Base-by-base conservation (phyloP, 2,888 invertebrate species). In the Caenorhabditis macrosperma region DNA sequence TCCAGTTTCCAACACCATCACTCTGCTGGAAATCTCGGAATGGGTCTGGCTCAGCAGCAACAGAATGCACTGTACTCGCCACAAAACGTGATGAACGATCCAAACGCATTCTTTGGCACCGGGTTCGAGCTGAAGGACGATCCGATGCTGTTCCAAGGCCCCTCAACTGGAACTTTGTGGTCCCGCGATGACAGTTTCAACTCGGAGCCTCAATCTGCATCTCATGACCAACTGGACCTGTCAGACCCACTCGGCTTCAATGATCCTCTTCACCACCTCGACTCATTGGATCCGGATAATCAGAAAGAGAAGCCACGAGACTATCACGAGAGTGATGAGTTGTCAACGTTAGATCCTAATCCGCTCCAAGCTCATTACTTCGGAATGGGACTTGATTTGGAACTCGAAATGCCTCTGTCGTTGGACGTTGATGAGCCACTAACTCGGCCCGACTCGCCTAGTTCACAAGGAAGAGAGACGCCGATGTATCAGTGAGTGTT, bases 381-480 rank as follows among this genome's bases (percentile, higher is more conserved):
- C 28, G 68, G 57, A 10, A 75, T 60, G 12, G 20, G 30, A 28
- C 17, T 44, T 9, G 64, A 74, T 17, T 26, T 60, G 3, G 68
- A 75, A 30, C 46, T 64, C 15, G 64, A 64, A 22, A 52, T 59
- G 35, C 60, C 64, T 22, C 28, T 60, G 28, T 60, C 64, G 0
- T 22, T 80, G 41, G 75, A 80, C 22, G 30, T 52, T n/a, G 79
- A 75, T 15, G 75, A 69, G 30, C 46, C 60, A 6, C 6, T 55
- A 10, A 20, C 46, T 1, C 48, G 44, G n/a, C 64, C 69, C 0
- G 61, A 63, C 1, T 75, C 75, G 5, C 64, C 79, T 0, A 67
- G 64, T 44, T 71, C 75, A 7, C 63, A 63, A 17, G 75, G 55
- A 9, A 74, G 57, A 28, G 38, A 26, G 0, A 44, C 54, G 0